phyloP scores from a whole-genome alignment of 2,113 vertebrate species.

The Laticauda colubrina region DNA sequence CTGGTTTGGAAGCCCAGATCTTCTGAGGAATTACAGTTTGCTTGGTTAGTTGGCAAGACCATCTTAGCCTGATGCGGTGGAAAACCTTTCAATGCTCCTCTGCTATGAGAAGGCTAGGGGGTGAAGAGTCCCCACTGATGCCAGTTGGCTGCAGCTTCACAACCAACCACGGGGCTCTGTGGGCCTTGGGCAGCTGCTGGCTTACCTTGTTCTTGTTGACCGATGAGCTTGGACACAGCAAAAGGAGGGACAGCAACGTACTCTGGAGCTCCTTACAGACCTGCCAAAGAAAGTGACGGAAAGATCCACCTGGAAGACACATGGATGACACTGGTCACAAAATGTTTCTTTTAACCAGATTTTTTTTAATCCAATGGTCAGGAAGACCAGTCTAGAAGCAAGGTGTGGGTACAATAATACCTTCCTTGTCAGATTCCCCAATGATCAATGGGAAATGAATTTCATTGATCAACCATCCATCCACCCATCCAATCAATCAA shows the following conservation, averaged over 20 bases:
- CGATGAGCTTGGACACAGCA: constrained; percentile 91
- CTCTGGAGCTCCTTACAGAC: constrained; percentile 98
- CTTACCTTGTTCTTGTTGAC: constrained; percentile 95
- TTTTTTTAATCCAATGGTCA: not conserved
- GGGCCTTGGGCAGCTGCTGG: not conserved
- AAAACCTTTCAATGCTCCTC: not conserved
- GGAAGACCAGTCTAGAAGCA: not conserved
- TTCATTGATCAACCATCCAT: too few relatives aligned
- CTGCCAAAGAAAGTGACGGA: constrained; percentile 98
- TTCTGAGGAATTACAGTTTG: not conserved
- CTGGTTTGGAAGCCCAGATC: not conserved
- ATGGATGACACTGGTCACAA: not conserved
- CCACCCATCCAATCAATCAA: too few relatives aligned
- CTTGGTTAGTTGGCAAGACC: not conserved
- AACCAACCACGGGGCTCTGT: fast-evolving
- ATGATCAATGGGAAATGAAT: not conserved
- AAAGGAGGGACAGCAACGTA: constrained; percentile 88
- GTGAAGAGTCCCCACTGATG: not conserved
- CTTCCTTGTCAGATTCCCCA: not conserved
- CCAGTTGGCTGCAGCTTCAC: not conserved
- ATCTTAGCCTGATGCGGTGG: not conserved
- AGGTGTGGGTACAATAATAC: not conserved
- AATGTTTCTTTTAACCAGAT: not conserved
- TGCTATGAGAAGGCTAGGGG: fast-evolving
- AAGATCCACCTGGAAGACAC: constrained; percentile 86